Conservation (phyloP, 2,113 vertebrate species). For the Catharus bicknelli region DNA sequence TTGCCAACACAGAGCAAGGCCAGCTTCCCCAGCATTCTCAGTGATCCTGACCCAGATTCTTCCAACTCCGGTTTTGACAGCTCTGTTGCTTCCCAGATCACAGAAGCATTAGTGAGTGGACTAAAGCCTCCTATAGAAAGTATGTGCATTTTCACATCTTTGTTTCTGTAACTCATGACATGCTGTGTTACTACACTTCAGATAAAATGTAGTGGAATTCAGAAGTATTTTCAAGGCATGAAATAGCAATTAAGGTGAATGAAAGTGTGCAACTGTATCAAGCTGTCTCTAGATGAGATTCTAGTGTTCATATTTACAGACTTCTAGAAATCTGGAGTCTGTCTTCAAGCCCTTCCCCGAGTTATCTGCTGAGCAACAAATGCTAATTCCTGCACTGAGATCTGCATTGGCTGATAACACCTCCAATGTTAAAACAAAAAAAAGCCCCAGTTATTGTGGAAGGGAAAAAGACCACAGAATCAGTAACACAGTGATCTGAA, state of each 20-base stretch:
- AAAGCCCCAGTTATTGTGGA: neutral
- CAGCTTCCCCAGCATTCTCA: constrained; percentile 95
- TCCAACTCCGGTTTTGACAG: constrained; percentile 98
- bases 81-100: constrained; percentile 96
- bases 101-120: constrained; percentile 93
- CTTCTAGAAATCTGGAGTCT: neutral
- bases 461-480: neutral
- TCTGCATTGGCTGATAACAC: neutral
- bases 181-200: neutral
- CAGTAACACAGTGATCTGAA: neutral
- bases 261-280: neutral
- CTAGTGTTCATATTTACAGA: neutral
- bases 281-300: neutral
- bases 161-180: neutral
- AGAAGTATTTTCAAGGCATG: neutral
- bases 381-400: neutral
- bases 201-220: neutral
- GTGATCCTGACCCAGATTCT: constrained; percentile 95
- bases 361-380: neutral
- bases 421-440: neutral
- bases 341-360: neutral
- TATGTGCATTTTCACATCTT: constrained; percentile 69
- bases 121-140: constrained; percentile 96
- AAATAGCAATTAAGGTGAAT: neutral
- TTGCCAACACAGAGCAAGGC: constrained; percentile 97